Conservation (phyloP, 2,888 invertebrate genomes). For the Teinopalpus imperialis region DNA sequence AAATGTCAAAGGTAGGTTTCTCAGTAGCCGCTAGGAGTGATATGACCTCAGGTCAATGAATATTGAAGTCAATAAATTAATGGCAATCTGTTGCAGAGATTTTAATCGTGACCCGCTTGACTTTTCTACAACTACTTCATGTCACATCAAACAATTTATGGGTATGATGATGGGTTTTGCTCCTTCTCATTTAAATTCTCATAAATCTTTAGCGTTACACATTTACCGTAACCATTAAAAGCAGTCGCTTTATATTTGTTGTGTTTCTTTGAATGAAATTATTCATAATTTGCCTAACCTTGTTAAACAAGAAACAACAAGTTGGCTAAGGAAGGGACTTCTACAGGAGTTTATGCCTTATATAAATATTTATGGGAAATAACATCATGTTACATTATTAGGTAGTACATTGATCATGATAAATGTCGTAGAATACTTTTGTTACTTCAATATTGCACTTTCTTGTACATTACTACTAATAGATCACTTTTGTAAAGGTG, state of each 20-base stretch:
- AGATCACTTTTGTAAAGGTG: too few relatives aligned
- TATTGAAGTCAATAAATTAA: constrained; percentile 27
- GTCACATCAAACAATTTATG: constrained; percentile 68
- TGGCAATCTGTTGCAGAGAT: constrained; percentile 21
- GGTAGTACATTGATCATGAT: too few relatives aligned
- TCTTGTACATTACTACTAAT: too few relatives aligned
- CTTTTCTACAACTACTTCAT: constrained; percentile 45
- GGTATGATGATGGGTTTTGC: constrained; percentile 47
- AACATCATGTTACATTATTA: too few relatives aligned
- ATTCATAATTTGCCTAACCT: too few relatives aligned
- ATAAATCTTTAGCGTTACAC: constrained; percentile 35
- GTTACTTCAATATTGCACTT: too few relatives aligned
- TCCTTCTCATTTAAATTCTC: constrained; percentile 49
- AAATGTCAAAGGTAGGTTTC: constrained; percentile 18
- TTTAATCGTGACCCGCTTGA: constrained; percentile 27
- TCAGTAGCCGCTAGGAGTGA: constrained; percentile 3
- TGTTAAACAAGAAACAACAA: too few relatives aligned
- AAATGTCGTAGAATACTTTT: too few relatives aligned
- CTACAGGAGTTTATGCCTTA: too few relatives aligned
- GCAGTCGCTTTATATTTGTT: background rate
- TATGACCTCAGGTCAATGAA: constrained; percentile 21
- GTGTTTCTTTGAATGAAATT: too few relatives aligned
- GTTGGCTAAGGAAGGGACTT: too few relatives aligned
- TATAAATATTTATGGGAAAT: too few relatives aligned
- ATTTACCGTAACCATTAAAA: constrained; percentile 2